Evolutionary conservation across 2,888 invertebrate genomes (phyloP), one percentile per base, ranked within the genome.

Genomic region (Diaprepes abbreviatus): DNA sequence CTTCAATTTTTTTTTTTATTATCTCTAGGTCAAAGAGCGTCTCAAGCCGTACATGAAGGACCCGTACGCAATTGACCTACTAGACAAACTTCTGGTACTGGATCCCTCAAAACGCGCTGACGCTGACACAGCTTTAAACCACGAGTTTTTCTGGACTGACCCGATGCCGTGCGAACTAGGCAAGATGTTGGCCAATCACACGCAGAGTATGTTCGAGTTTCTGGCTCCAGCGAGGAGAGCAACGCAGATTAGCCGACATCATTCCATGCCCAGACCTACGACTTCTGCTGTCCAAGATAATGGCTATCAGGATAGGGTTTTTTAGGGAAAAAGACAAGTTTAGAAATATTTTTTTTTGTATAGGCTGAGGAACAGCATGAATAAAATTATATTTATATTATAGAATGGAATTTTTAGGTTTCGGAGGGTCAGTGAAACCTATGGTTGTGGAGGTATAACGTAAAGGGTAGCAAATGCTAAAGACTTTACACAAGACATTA

Each of bases 81-180:
- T 99, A 0, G 98, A 99, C 81, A 95, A 94, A 80, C 85, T 99
- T 14, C 85, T 99, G 45, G 93, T 94, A 6, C 84, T 99, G 54
- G 97, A 99, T 84, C 99, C 99, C 0, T 89, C 92, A 0, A 95
- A 95, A 82, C 86, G 96, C 68, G 88, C 89, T 64, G 96, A 97
- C 81, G 92, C 96, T 0, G 97, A 98, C 82, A 92, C 93, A 0
- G 97, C 98, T 0, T 83, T 99, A 1, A 96, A 97, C 85, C 98
- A 99, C 81, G 96, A 97, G 82, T 99, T 98, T 86, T 99, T 99
- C 86, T 99, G 97, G 96, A 94, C 93, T 3, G 96, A 97, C 82
- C 98, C 99, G 0, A 93, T 96, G 93, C 97, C 98, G 0, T 92
- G 93, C 79, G 95, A 95, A 81, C 86, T 96, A 33, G 93, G 91